phyloP scores from a whole-genome alignment of 2,113 vertebrate genomes.

The Nycticryphes semicollaris region DNA sequence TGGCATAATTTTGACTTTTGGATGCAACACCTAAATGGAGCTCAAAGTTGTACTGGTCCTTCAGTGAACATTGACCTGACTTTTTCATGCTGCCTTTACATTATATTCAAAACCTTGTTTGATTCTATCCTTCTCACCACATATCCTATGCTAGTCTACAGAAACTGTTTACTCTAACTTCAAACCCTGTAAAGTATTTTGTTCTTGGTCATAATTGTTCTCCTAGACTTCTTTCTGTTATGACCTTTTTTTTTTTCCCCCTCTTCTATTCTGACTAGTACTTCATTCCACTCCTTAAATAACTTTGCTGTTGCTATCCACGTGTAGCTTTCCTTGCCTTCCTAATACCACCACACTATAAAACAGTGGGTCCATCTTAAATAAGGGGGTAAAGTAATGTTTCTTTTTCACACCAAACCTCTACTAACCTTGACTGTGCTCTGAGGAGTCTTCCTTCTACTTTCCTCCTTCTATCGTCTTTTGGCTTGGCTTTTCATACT shows the following conservation, averaged over 20 bases:
- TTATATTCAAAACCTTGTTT: neutral
- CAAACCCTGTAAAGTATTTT: neutral
- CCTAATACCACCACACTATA: neutral
- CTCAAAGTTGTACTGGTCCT: neutral
- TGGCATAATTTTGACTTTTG: neutral
- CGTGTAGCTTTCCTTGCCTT: neutral
- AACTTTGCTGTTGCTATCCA: neutral
- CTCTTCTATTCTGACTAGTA: neutral
- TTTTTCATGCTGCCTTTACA: neutral
- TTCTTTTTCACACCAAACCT: neutral
- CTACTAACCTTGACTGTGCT: neutral
- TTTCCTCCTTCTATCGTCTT: neutral
- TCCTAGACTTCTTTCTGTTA: neutral
- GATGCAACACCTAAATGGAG: neutral
- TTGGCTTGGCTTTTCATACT: neutral
- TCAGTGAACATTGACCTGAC: neutral
- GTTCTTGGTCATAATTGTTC: neutral
- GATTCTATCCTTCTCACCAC: neutral
- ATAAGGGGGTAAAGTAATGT: neutral
- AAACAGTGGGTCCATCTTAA: neutral
- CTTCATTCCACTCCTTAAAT: neutral
- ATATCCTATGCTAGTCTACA: neutral
- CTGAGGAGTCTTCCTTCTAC: neutral
- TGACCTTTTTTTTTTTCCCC: neutral
- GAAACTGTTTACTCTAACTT: neutral